Evolutionary conservation across 1,140 invertebrate species (phyloP), one percentile per base, ranked within the genome.

Genomic region (Calephelis virginiensis): DNA sequence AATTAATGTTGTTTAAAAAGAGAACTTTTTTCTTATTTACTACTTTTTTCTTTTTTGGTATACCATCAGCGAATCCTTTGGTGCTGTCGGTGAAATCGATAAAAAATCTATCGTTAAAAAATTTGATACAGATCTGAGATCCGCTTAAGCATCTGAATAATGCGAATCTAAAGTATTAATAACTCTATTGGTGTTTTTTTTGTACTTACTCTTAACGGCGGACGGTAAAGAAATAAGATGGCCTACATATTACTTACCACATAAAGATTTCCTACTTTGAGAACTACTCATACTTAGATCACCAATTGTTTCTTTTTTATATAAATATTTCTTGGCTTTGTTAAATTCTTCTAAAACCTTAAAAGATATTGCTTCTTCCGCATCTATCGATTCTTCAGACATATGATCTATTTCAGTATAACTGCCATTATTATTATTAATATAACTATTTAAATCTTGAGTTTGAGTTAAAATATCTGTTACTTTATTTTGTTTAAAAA

Each of bases 341-440:
- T 69, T 83, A 38, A 83, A 75, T 66, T 81, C 81, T 64, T 81
- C 74, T 38, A 83, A 59, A 63, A 80, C 71, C 72, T 83, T 83
- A 63, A 80, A 81, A 8, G 81, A 69, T 1, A 83, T 67, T 48
- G 72, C 60, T 68, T 82, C 74, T 9, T 43, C 40, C 67, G 45
- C 50, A n/a, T 37, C 43, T 11, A 14, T 64, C 10, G 28, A 48
- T 38, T 48, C 46, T 28, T 70, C 68, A 38, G 48, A 64, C 6
- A 64, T 48, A 61, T 62, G 50, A 60, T 68, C 50, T 53, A 59
- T 48, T 64, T 48, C 14, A 28, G 43, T 62, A 7, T 17, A 53
- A 59, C 10, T 53, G 28, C 11, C 40, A 8, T 14, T 60, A 63
- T 48, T 60, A 63, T 48, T 64, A 14, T 9, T 11, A 37, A 28